These are phyloP conservation scores for Serranus cabrilla DNA, from an alignment of 2,797 vertebrate species.

Conservation along the genomic window DNA sequence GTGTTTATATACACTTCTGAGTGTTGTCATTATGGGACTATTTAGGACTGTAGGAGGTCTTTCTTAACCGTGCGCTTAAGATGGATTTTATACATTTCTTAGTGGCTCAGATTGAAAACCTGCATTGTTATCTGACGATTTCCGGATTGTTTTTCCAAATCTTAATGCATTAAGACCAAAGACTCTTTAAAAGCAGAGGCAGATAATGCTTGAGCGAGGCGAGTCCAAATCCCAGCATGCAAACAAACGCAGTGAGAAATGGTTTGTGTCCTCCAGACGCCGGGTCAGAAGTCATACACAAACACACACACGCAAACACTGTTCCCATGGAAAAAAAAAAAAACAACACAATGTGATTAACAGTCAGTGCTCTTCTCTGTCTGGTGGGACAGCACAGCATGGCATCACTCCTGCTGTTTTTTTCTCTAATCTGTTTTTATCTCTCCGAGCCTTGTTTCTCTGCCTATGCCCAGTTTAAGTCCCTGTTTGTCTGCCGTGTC, in stretches of 20 bases:
- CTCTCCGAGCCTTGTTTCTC: slow-evolving; percentile 52
- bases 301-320: slow-evolving; percentile 4
- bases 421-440: slow-evolving; percentile 61
- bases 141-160: neutral
- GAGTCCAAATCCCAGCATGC: slow-evolving; percentile 45
- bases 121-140: neutral
- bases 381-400: slow-evolving; percentile 46
- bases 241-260: slow-evolving; percentile 54
- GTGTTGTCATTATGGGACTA: neutral
- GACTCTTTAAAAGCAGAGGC: slow-evolving; percentile 12
- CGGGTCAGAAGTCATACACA: slow-evolving; percentile 42
- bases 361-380: slow-evolving; percentile 47
- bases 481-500: slow-evolving; percentile 30
- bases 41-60: neutral
- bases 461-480: slow-evolving; percentile 38
- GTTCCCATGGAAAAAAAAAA: neutral
- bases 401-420: slow-evolving; percentile 53
- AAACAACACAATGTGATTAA: slow-evolving; percentile 55
- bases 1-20: slow-evolving; percentile 1
- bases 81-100: slow-evolving; percentile 5
- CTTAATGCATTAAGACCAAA: neutral
- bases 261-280: slow-evolving; percentile 28
- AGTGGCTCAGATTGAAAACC: neutral
- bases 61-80: neutral
- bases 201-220: neutral